Evolutionary conservation across 2,113 vertebrate genomes (phyloP), one percentile per base, ranked within the genome.

Genomic region (Oryzias javanicus): DNA sequence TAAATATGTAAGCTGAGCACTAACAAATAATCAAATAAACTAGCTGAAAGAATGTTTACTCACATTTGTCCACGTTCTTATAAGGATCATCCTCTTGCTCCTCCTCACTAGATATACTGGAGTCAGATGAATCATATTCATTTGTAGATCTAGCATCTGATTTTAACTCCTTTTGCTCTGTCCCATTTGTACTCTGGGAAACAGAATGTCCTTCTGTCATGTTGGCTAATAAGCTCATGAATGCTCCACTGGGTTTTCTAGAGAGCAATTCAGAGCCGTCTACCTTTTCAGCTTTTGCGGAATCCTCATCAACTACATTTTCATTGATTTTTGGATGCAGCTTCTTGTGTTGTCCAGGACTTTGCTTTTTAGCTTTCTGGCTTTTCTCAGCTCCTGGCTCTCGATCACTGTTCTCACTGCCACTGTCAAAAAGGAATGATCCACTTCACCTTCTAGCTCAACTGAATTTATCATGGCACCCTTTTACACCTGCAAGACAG

Each of bases 341-440:
- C 1, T n/a, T 45, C 29, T 69, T 17, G 1, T 19, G 52, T 15
- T 42, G 27, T 25, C 40, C 19, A 27, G 7, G 15, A 8, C 2
- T 64, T 1, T 60, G 27, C 41, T 67, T 62, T 59, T 58, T 46
- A 40, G 20, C 25, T 29, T 69, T 60, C 29, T 51, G 29, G 22
- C 35, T 51, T 64, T 59, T 70, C 41, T 57, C 35, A 10, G 17
- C 25, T 24, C 57, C 70, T 55, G 64, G 44, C 24, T 61, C 59
- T 52, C 49, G 54, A 70, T 42, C 53, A 35, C 88, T 49, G 44
- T 80, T 86, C 57, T 95, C 94, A 74, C 85, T 84, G 76, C 96
- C 96, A 72, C 96, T 98, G 75, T 99, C 96, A 68, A 98, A 99
- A 99, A 98, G 4, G 95, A 91, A 71, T 98, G 96, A 84, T 99